Evolutionary conservation across 2,113 vertebrate genomes (phyloP).

Genomic region (Brachyistius frenatus): DNA sequence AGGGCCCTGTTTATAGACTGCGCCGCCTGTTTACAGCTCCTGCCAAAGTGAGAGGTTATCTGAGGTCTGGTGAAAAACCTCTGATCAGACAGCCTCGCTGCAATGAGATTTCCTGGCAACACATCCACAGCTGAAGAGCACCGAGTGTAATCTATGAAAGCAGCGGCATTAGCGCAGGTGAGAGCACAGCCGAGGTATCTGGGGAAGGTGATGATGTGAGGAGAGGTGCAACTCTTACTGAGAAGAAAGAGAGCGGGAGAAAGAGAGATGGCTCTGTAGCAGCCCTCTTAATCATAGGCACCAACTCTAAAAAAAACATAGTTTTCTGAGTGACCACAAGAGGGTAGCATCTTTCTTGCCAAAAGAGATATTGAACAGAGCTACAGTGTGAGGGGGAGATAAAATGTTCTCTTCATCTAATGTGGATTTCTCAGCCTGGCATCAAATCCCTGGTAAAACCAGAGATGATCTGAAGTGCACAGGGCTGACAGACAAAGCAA

Average conservation of each 20-base stretch:
- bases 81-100: conserved; percentile 10
- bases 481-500: neutral
- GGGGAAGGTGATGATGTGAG: conserved; percentile 12
- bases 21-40: neutral
- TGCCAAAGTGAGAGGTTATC: conserved; percentile 29
- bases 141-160: conserved; percentile 9
- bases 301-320: neutral
- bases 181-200: conserved; percentile 26
- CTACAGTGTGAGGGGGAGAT: neutral
- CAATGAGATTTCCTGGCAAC: conserved; percentile 55
- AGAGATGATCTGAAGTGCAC: neutral
- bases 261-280: neutral
- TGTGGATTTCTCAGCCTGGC: neutral
- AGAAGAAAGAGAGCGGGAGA: neutral
- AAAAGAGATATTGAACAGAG: neutral
- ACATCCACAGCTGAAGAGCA: conserved; percentile 8
- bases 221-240: neutral
- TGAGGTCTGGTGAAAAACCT: conserved; percentile 11
- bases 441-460: neutral
- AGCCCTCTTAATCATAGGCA: neutral
- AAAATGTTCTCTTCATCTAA: neutral
- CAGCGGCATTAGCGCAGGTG: conserved; percentile 21
- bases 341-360: conserved; percentile 7
- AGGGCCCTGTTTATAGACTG: neutral
- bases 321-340: conserved; percentile 43